A percentile compares a stretch with the other conserved stretches of the same genome.
phyloP scores from a whole-genome alignment of 2,888 invertebrate species.

The Limnephilus marmoratus region DNA sequence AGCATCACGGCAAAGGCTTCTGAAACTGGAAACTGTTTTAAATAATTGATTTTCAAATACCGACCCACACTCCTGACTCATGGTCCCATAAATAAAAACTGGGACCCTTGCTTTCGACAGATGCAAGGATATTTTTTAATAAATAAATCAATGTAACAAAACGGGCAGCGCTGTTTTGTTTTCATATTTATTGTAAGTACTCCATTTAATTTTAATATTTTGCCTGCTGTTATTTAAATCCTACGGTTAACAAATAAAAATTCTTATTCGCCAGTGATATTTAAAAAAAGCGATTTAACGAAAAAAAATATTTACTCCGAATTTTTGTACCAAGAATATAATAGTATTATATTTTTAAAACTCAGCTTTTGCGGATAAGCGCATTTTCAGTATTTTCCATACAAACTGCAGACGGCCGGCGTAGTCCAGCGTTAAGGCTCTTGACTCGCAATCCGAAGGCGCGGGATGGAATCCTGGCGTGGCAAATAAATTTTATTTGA shows the following conservation, averaged over 20 bases:
- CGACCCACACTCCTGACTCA: neutral
- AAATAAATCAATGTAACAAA: neutral
- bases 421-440: too few relatives aligned
- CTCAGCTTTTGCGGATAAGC: too few relatives aligned
- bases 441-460: too few relatives aligned
- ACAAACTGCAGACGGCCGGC: too few relatives aligned
- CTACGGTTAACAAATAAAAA: too few relatives aligned
- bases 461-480: too few relatives aligned
- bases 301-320: too few relatives aligned
- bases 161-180: neutral
- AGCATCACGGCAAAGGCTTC: constrained; percentile 6
- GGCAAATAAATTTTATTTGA: too few relatives aligned
- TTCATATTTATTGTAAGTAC: neutral
- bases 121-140: neutral
- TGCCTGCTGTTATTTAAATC: neutral
- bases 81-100: constrained; percentile 5
- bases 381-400: too few relatives aligned
- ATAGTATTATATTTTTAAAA: too few relatives aligned
- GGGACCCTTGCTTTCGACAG: neutral
- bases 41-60: constrained; percentile 30
- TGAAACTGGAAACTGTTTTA: constrained; percentile 21
- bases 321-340: too few relatives aligned
- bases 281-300: too few relatives aligned
- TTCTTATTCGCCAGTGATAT: neutral
- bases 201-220: neutral